Conservation (phyloP, 2,113 vertebrate genomes). For the Lipophrys pholis region DNA sequence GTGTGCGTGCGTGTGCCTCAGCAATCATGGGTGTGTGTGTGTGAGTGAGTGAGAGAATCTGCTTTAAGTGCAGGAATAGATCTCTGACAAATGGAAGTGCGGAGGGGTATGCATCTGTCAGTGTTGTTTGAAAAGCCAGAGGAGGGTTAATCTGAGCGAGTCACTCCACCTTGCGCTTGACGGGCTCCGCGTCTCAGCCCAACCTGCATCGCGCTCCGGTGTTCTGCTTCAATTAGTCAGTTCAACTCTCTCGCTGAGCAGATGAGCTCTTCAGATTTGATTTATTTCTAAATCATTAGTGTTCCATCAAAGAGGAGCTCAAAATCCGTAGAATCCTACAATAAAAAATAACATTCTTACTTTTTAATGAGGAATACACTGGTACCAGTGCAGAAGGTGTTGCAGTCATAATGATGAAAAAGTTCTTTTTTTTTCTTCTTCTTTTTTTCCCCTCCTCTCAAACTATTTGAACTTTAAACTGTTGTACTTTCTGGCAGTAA, state of each 20-base stretch:
- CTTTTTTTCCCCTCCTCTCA: neutral
- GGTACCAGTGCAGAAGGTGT: too few relatives aligned
- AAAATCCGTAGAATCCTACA: neutral
- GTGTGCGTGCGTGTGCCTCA: constrained; percentile 25
- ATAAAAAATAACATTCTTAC: neutral
- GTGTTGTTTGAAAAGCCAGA: constrained; percentile 74
- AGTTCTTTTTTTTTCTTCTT: neutral
- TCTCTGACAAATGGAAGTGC: constrained; percentile 75
- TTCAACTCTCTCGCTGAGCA: neutral
- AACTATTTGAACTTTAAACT: constrained; percentile 8
- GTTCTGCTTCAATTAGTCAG: constrained; percentile 13
- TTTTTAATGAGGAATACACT: neutral
- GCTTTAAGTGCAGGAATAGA: constrained; percentile 80
- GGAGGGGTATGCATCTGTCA: constrained; percentile 74
- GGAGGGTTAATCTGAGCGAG: constrained; percentile 73
- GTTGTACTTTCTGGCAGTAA: constrained; percentile 1
- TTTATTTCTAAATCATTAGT: neutral
- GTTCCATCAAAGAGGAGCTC: constrained; percentile 16
- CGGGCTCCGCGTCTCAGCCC: constrained; percentile 42
- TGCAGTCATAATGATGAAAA: neutral
- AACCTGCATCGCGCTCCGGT: neutral
- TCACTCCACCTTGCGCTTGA: constrained; percentile 72
- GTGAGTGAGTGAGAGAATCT: constrained; percentile 51
- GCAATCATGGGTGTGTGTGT: too few relatives aligned
- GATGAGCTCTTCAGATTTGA: constrained; percentile 20